Conservation (phyloP, 2,113 vertebrate genomes). For the Synodontis membranacea region DNA sequence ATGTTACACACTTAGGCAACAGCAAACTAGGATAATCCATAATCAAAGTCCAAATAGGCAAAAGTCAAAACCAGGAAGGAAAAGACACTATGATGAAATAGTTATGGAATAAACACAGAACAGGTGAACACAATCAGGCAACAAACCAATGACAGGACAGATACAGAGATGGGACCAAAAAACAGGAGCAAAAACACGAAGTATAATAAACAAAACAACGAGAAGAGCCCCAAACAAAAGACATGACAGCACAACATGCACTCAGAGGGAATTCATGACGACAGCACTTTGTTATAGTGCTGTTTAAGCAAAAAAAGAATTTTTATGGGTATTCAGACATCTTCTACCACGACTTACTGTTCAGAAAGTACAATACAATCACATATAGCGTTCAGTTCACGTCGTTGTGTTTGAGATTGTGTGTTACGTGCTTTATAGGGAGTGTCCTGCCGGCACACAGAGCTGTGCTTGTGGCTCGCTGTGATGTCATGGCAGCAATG, state of each 20-base stretch:
- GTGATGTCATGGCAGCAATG: conserved; percentile 97
- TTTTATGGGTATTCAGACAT: not conserved
- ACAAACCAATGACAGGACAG: not conserved
- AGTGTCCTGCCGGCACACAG: conserved; percentile 87
- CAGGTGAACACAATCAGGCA: not conserved
- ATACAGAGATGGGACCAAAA: not conserved
- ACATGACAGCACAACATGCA: not conserved
- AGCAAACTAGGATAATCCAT: not conserved
- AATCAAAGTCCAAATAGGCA: not conserved
- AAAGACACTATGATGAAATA: not conserved
- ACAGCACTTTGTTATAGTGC: not conserved
- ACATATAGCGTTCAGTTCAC: not conserved
- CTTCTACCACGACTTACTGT: not conserved
- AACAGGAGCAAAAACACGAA: not conserved
- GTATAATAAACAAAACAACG: not conserved
- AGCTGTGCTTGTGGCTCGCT: conserved; percentile 90
- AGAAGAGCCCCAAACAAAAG: not conserved
- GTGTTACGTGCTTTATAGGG: conserved; percentile 68
- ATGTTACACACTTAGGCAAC: not conserved
- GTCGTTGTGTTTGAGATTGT: conserved; percentile 22
- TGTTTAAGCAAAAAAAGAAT: not conserved
- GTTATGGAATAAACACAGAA: not conserved
- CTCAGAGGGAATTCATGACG: not conserved
- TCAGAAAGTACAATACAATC: not conserved
- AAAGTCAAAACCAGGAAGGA: not conserved